phyloP scores from a whole-genome alignment of 2,113 vertebrate genomes.

The Corythaeola cristata region DNA sequence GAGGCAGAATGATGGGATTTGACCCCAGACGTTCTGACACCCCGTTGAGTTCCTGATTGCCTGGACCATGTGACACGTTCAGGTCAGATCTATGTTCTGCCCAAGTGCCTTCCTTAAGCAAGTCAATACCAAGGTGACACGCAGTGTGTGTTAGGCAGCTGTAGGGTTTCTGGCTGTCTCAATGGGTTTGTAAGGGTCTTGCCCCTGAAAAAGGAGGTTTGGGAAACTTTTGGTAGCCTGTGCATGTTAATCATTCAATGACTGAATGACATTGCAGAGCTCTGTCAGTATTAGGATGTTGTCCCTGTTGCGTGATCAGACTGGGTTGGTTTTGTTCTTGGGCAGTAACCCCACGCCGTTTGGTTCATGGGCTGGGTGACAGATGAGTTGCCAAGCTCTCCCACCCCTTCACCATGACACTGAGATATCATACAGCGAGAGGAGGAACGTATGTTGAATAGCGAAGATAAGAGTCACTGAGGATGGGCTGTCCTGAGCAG shows the following conservation, averaged over 20 bases:
- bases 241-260: rapidly evolving
- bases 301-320: no score
- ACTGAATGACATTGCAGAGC: not conserved
- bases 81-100: not conserved
- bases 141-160: not conserved
- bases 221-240: not conserved
- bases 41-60: not conserved
- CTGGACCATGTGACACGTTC: rapidly evolving
- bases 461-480: not conserved
- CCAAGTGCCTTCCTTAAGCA: not conserved
- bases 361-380: not conserved
- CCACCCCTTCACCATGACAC: not conserved
- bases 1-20: not conserved
- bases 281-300: not conserved
- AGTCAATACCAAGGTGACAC: not conserved
- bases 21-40: not conserved
- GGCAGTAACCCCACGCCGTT: rapidly evolving
- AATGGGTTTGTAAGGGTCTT: not conserved
- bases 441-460: not conserved
- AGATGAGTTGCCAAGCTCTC: rapidly evolving
- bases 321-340: not conserved
- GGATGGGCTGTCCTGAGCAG: rapidly evolving
- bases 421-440: no score
- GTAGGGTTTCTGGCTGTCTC: not conserved
- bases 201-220: not conserved